Base-by-base conservation (phyloP, 2,113 vertebrate genomes). In the Suncus etruscus region DNA sequence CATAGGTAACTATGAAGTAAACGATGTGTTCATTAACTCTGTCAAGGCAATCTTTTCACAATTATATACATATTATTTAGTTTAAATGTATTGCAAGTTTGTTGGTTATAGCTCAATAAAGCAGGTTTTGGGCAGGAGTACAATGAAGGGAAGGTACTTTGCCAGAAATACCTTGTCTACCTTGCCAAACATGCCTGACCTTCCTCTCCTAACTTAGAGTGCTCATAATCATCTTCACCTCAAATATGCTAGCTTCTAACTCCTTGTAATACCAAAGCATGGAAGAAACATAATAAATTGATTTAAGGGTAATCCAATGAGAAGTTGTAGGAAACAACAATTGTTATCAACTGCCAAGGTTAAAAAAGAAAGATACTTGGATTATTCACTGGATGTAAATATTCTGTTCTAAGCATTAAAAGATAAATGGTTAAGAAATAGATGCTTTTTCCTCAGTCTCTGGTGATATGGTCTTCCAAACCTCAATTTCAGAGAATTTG, bases 311-410 rank as follows among this genome's bases (percentile, higher is more conserved):
- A 63, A 92, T 92, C 87, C 91, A 92, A 86, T 91, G 65, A 18
- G 45, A 45, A 89, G 69, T 91, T 94, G 77, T 84, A 94, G 70
- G 89, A 95, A 92, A 89, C 77, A 95, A 90, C 91, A 89, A 93
- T 85, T 90, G 65, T 95, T 84, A 94, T 81, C 91, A 93, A 92
- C 81, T 24, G 63, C 65, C 54, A 75, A 66, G 69, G 76, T 91
- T 54, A 15, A 14, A 11, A 95, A 86, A 47, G 70, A 80, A 90
- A 58, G 51, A 54, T 74, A 39, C 83, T 16, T 6, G 6, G 48
- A 66, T 25, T 68, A 65, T 39, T 87, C 86, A 61, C 58, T 39
- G 50, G 89, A 27, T 81, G n/a, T 45, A 24, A 48, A 25, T 68
- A 11, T 68, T 90, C 58, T 29, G 25, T 48, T 83, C 31, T 83